Conservation (phyloP, 1,140 invertebrate species). For the Drosophila lacertosa region DNA sequence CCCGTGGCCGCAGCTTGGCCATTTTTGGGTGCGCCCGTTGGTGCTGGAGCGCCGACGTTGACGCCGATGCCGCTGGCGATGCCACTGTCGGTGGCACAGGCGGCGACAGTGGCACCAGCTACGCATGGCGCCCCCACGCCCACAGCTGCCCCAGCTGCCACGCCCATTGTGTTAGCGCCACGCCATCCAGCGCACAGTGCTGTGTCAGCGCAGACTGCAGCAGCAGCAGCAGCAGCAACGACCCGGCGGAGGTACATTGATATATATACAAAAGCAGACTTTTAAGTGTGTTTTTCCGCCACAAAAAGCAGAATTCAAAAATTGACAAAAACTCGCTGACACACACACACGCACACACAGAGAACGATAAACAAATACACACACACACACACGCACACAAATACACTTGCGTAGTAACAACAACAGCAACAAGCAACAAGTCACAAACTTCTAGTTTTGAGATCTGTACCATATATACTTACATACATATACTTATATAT, state of each 20-base stretch:
- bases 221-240: slow-evolving; percentile 85
- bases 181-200: slow-evolving; percentile 75
- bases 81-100: slow-evolving; percentile 79
- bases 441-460: slow-evolving; percentile 62
- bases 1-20: slow-evolving; percentile 84
- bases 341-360: slow-evolving; percentile 8
- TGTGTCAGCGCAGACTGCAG: slow-evolving; percentile 83
- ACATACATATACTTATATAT: slow-evolving; percentile 38
- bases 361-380: background rate
- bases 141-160: slow-evolving; percentile 84
- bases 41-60: slow-evolving; percentile 85
- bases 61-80: slow-evolving; percentile 82
- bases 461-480: slow-evolving; percentile 67
- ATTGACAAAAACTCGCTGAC: slow-evolving; percentile 29
- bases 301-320: slow-evolving; percentile 82
- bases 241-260: slow-evolving; percentile 84
- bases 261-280: slow-evolving; percentile 20
- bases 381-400: slow-evolving; percentile 16
- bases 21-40: slow-evolving; percentile 84
- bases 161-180: slow-evolving; percentile 83
- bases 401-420: too few species aligned
- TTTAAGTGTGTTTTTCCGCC: slow-evolving; percentile 42
- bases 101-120: slow-evolving; percentile 81
- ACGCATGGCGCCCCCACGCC: slow-evolving; percentile 83
- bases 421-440: slow-evolving; percentile 37